A percentile compares a stretch with the other conserved stretches of the same genome.
phyloP scores from a whole-genome alignment of 2,113 vertebrate genomes.

The Parus major region DNA sequence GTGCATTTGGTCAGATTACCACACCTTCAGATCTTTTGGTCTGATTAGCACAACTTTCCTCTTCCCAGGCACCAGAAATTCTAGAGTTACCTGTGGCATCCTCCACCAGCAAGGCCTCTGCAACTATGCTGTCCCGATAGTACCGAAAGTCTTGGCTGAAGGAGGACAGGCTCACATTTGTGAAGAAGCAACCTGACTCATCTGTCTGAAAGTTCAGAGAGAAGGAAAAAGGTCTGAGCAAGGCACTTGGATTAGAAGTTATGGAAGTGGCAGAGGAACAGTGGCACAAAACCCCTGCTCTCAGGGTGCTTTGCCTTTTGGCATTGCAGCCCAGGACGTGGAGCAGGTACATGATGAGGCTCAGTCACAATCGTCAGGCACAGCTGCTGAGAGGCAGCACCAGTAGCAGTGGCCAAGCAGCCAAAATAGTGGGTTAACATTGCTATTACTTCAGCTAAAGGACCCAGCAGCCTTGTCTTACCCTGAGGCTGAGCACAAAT shows the following conservation, averaged over 20 bases:
- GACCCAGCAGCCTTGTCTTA: neutral
- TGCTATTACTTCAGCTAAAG: neutral
- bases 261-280: neutral
- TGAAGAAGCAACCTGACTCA: constrained; percentile 58
- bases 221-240: neutral
- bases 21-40: neutral
- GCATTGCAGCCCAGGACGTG: neutral
- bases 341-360: neutral
- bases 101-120: constrained; percentile 46
- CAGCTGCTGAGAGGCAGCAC: neutral
- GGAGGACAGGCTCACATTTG: constrained; percentile 37
- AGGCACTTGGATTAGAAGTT: neutral
- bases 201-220: constrained; percentile 59
- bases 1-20: neutral
- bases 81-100: constrained; percentile 60
- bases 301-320: neutral
- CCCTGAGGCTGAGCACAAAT: neutral
- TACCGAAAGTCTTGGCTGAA: constrained; percentile 45
- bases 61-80: neutral
- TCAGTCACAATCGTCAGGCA: neutral
- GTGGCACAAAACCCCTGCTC: neutral
- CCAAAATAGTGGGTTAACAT: neutral
- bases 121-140: constrained; percentile 25
- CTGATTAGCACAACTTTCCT: neutral
- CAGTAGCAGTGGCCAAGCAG: neutral